Conservation (phyloP, 2,797 vertebrate genomes). For the Hippoglossus hippoglossus region DNA sequence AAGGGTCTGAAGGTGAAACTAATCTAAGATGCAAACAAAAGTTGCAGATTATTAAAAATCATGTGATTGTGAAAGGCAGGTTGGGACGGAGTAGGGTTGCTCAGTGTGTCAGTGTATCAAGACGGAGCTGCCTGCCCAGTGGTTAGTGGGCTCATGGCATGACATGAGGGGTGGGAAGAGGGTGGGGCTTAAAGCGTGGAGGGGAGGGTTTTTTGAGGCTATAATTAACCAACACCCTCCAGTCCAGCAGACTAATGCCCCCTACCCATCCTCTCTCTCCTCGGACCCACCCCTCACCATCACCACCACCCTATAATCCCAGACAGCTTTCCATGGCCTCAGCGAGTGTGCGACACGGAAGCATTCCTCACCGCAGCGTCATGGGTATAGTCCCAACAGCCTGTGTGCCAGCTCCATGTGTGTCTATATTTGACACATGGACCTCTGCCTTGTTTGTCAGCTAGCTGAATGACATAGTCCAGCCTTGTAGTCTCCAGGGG, state of each 20-base stretch:
- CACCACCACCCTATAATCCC: constrained; percentile 35
- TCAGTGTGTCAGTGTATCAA: constrained; percentile 49
- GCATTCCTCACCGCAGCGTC: constrained; percentile 68
- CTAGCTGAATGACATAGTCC: constrained; percentile 55
- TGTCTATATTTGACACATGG: constrained; percentile 73
- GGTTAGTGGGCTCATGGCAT: constrained; percentile 55
- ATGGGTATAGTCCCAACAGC: constrained; percentile 61
- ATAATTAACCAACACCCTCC: constrained; percentile 68
- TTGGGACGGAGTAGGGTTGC: background rate
- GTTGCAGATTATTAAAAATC: background rate
- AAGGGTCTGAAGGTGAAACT: constrained; percentile 12
- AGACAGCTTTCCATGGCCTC: constrained; percentile 46
- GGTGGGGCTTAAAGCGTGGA: constrained; percentile 29
- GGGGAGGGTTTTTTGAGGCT: constrained; percentile 40
- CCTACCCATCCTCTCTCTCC: constrained; percentile 15
- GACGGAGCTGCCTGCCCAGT: constrained; percentile 54
- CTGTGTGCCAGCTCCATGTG: constrained; percentile 55
- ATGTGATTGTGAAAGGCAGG: background rate
- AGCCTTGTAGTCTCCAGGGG: constrained; percentile 63
- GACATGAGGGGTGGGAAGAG: constrained; percentile 15
- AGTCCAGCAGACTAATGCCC: constrained; percentile 30
- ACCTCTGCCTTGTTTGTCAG: constrained; percentile 56
- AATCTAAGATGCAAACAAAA: background rate
- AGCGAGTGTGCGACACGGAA: constrained; percentile 44
- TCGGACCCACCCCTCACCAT: constrained; percentile 4